Percentiles rank a stretch among this genome's conserved stretches.
Evolutionary conservation across 2,797 vertebrate species (phyloP).

Genomic region (Potorous gilbertii): DNA sequence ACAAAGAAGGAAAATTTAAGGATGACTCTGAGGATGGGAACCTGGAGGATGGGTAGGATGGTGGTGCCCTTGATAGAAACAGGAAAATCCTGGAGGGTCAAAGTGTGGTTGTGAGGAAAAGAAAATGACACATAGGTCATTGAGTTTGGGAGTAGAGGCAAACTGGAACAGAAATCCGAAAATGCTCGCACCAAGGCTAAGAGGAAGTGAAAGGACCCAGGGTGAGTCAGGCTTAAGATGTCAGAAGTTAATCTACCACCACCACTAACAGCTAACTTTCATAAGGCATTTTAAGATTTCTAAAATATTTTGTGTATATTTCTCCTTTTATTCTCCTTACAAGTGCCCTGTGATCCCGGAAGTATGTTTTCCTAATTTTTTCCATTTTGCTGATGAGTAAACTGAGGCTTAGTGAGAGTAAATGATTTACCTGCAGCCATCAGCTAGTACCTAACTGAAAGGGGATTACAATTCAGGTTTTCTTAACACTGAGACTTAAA

Average conservation of each 20-base stretch:
- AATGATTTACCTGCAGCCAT: neutral
- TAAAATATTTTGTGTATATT: neutral
- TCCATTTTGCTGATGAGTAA: slow-evolving; percentile 6
- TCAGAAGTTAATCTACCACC: neutral
- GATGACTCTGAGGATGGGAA: neutral
- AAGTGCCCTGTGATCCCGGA: neutral
- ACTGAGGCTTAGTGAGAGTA: slow-evolving; percentile 5
- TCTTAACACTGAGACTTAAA: neutral
- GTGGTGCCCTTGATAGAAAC: neutral
- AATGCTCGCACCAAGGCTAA: neutral
- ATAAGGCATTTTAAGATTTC: neutral
- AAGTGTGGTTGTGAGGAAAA: neutral
- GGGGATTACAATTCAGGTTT: neutral
- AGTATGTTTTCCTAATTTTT: neutral
- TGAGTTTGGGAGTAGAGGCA: neutral
- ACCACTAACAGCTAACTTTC: neutral
- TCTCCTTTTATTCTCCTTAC: neutral
- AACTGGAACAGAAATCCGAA: neutral
- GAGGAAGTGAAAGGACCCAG: neutral
- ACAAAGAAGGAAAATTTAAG: neutral
- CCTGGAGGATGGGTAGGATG: neutral
- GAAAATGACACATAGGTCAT: neutral
- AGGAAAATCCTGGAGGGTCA: neutral
- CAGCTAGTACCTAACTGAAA: neutral
- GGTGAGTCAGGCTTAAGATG: neutral